A percentile compares a stretch with the other conserved stretches of the same genome.
Conservation (phyloP, 2,888 invertebrate genomes). For the Psylliodes chrysocephalus region DNA sequence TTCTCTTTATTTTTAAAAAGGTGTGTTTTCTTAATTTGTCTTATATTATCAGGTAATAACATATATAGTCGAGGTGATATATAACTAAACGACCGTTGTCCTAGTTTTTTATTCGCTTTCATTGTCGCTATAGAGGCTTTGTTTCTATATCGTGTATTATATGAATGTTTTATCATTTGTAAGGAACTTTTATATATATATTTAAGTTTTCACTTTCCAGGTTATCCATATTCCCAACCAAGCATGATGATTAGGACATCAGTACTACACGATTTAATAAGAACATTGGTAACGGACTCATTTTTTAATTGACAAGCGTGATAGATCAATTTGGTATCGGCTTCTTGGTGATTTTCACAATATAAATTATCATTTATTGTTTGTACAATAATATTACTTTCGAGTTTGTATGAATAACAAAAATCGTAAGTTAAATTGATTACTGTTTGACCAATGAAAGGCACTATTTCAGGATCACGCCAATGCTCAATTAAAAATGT, state of each 20-base stretch:
- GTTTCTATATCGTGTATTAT: too few species aligned
- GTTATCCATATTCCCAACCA: background rate
- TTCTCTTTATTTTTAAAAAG: too few species aligned
- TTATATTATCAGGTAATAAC: too few species aligned
- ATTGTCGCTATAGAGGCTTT: too few species aligned
- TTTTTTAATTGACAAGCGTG: conserved; percentile 33
- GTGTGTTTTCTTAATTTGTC: too few species aligned
- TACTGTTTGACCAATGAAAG: conserved; percentile 26
- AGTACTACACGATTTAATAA: background rate
- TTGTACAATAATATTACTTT: conserved; percentile 10
- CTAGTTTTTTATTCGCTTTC: too few species aligned
- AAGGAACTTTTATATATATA: too few species aligned
- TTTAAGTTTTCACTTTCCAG: background rate
- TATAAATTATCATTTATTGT: conserved; percentile 22
- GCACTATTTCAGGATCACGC: conserved; percentile 32
- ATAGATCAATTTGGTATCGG: conserved; percentile 33
- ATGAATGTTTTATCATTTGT: too few species aligned
- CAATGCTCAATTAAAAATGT: conserved; percentile 37
- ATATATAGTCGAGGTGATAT: too few species aligned
- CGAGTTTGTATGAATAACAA: conserved; percentile 37
- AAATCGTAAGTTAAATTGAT: conserved; percentile 37
- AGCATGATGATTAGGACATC: background rate
- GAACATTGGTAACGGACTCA: conserved; percentile 9
- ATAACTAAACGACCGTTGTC: too few species aligned
- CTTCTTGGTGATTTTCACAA: conserved; percentile 36